Conservation (phyloP, 1,140 invertebrate genomes). For the Paraescarpia echinospica region DNA sequence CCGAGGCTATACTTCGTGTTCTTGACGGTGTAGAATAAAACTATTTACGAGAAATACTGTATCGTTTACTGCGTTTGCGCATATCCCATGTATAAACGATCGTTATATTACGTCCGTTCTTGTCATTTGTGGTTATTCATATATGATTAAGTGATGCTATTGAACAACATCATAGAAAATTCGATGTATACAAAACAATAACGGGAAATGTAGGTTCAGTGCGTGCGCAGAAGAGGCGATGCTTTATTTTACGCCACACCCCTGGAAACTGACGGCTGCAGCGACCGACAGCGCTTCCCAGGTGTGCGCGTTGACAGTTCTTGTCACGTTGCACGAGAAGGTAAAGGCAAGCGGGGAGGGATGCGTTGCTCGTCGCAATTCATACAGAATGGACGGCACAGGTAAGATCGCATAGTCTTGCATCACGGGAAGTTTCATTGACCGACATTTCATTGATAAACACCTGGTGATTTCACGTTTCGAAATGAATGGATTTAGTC, state of each 20-base stretch:
- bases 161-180: background rate
- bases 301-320: background rate
- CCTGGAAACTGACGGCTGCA: background rate
- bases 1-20: background rate
- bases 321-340: background rate
- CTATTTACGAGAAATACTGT: too few species aligned
- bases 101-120: background rate
- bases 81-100: background rate
- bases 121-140: background rate
- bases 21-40: background rate
- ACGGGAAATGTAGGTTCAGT: background rate
- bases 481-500: background rate
- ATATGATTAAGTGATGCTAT: background rate
- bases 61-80: background rate
- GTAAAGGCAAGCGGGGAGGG: background rate
- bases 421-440: background rate
- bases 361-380: background rate
- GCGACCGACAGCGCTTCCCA: background rate
- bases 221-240: background rate
- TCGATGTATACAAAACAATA: too few species aligned
- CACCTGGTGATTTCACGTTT: background rate
- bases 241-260: background rate
- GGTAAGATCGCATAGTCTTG: background rate
- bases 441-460: background rate
- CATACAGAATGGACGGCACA: background rate